Percentiles rank a stretch among this genome's conserved stretches.
phyloP scores from a whole-genome alignment of 2,797 vertebrate species.

The Philypnodon macrostomus region DNA sequence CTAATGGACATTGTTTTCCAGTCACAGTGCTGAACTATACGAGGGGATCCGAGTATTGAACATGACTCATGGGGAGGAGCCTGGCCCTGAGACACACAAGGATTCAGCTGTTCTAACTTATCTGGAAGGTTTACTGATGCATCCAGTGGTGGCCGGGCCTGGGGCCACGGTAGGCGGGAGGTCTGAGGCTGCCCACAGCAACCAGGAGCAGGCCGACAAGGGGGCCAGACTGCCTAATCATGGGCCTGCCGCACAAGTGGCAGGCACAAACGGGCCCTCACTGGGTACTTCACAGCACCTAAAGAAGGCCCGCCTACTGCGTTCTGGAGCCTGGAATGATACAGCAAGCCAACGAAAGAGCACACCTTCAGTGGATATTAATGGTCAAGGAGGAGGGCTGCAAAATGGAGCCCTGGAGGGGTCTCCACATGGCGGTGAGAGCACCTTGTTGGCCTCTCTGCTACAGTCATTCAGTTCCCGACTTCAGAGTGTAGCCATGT shows the following conservation, averaged over 20 bases:
- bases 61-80: slow-evolving; percentile 99
- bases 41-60: slow-evolving; percentile 88
- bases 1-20: slow-evolving; percentile 68
- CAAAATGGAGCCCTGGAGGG: slow-evolving; percentile 86
- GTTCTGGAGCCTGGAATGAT: slow-evolving; percentile 91
- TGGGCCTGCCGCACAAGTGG: slow-evolving; percentile 78
- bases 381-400: slow-evolving; percentile 86
- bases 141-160: slow-evolving; percentile 95
- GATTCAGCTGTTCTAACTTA: slow-evolving; percentile 99
- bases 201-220: slow-evolving; percentile 86
- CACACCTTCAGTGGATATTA: slow-evolving; percentile 83
- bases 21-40: slow-evolving; percentile 76
- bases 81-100: slow-evolving; percentile 99
- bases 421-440: slow-evolving; percentile 89
- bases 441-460: slow-evolving; percentile 94
- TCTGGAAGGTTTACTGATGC: slow-evolving; percentile 99
- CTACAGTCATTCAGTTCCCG: slow-evolving; percentile 98
- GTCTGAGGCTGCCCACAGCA: slow-evolving; percentile 83
- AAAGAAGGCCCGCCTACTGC: slow-evolving; percentile 93
- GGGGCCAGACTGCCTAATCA: slow-evolving; percentile 84
- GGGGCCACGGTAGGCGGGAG: slow-evolving; percentile 88
- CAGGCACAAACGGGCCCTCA: slow-evolving; percentile 75
- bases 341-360: slow-evolving; percentile 83
- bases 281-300: slow-evolving; percentile 89
- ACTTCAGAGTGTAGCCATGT: slow-evolving; percentile 95